Percentiles rank a stretch among this genome's conserved stretches.
Evolutionary conservation across 2,113 vertebrate species (phyloP).

Genomic region (Mirounga angustirostris): DNA sequence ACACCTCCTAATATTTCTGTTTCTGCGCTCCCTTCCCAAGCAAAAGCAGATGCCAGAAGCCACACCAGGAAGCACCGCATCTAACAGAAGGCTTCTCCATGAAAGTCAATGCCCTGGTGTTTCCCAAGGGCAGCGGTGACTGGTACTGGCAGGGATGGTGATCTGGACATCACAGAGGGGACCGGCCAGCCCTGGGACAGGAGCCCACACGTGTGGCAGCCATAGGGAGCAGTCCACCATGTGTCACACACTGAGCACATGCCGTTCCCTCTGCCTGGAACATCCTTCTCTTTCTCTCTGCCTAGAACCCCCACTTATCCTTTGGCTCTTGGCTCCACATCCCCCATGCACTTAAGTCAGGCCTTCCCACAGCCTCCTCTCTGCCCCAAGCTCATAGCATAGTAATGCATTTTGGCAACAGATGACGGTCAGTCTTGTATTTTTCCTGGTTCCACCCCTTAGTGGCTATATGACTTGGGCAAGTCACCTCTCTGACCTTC

Average conservation of each 20-base stretch:
- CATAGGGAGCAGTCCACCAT: accelerated
- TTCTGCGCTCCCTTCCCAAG: background rate
- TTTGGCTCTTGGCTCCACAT: background rate
- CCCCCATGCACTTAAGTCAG: background rate
- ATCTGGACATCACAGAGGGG: background rate
- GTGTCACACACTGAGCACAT: background rate
- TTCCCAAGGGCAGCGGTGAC: background rate
- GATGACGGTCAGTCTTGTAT: background rate
- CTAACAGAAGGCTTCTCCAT: background rate
- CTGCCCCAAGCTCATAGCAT: background rate
- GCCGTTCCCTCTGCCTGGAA: background rate
- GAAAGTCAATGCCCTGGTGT: accelerated
- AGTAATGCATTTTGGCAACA: background rate
- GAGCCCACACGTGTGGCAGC: accelerated
- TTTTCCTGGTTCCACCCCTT: background rate
- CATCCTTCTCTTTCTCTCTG: background rate
- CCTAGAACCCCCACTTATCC: background rate
- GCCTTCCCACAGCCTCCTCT: background rate
- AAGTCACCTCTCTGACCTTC: background rate
- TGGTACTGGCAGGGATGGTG: no score
- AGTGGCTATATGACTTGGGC: background rate
- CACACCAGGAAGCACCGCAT: background rate
- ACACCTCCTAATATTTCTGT: background rate
- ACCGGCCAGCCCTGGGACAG: background rate
- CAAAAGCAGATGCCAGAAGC: background rate